Percentiles rank a stretch among this genome's conserved stretches.
phyloP scores from a whole-genome alignment of 2,113 vertebrate species.

The Atrichornis clamosus region DNA sequence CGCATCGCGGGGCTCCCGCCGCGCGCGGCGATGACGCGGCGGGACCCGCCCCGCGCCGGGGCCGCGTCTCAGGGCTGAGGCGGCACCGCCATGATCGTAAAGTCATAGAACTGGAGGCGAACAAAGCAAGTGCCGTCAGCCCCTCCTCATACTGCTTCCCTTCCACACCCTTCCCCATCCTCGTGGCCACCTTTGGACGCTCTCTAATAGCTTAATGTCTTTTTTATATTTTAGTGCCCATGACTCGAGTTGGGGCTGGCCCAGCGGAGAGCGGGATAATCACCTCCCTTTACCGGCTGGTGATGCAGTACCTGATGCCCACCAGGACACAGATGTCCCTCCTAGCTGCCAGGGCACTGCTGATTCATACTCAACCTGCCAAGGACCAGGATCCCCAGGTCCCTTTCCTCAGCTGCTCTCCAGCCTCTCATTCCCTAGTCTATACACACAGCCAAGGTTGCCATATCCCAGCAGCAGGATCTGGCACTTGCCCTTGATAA shows the following conservation, averaged over 20 bases:
- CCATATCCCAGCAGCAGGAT: background rate
- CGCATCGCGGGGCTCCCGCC: background rate
- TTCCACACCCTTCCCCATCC: background rate
- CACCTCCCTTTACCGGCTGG: background rate
- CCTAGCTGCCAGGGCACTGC: background rate
- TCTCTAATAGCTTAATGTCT: background rate
- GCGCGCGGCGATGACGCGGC: background rate
- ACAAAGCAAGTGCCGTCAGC: background rate
- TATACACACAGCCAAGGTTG: background rate
- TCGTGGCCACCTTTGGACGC: accelerated
- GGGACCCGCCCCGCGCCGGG: background rate
- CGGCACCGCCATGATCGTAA: background rate
- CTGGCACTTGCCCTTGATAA: background rate
- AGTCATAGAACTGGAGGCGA: accelerated
- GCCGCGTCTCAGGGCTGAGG: background rate
- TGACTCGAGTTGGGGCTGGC: background rate
- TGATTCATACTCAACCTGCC: background rate
- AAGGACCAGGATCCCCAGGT: background rate
- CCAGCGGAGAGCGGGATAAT: background rate
- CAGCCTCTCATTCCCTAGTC: background rate
- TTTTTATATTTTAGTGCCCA: background rate
- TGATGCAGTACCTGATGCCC: background rate
- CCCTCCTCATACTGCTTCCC: background rate
- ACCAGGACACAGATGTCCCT: background rate
- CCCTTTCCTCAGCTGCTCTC: background rate